Base-by-base conservation (phyloP, 2,888 invertebrate species). In the Tinea semifulvella region DNA sequence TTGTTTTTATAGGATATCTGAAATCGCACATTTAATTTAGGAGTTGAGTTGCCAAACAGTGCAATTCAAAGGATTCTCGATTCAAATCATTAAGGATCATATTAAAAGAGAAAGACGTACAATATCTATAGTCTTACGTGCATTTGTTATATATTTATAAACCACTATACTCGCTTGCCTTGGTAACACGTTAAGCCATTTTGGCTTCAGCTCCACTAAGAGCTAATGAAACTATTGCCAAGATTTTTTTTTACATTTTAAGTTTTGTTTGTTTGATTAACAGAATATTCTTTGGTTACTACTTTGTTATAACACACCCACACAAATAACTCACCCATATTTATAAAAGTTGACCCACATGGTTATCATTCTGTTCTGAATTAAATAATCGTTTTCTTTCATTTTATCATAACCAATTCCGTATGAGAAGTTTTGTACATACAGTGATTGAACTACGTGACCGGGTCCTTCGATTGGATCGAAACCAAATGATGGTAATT, bases 271-370 rank as follows among this genome's bases (percentile, higher is more conserved):
- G n/a, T n/a, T n/a, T n/a, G n/a, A n/a, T n/a, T n/a, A n/a, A n/a
- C n/a, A n/a, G n/a, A n/a, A n/a, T n/a, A n/a, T n/a, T n/a, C n/a
- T n/a, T n/a, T n/a, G n/a, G n/a, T n/a, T n/a, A 22, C 8, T 22
- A 22, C 5, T 22, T 5, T 22, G 5, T 7, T 22, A 8, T 22
- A 8, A 11, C 5, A 28, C n/a, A 28, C n/a, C 35, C 7, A 14
- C 14, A 14, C 35, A 35, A 39, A 13, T 3, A 39, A 22, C 43
- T n/a, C 11, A 43, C 43, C 31, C 43, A 28, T 19, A 31, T 31
- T 43, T 43, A 18, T 18, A 25, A 11, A 43, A 43, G 14, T 43
- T 31, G 17, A 2, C 8, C 43, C 43, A 43, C 43, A 43, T 43
- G 7, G 17, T 31, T 2, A 31, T 4, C 20, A 31, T 28, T 7